Conservation (phyloP, 2,797 vertebrate genomes). For the Hypotaenidia philippensis region DNA sequence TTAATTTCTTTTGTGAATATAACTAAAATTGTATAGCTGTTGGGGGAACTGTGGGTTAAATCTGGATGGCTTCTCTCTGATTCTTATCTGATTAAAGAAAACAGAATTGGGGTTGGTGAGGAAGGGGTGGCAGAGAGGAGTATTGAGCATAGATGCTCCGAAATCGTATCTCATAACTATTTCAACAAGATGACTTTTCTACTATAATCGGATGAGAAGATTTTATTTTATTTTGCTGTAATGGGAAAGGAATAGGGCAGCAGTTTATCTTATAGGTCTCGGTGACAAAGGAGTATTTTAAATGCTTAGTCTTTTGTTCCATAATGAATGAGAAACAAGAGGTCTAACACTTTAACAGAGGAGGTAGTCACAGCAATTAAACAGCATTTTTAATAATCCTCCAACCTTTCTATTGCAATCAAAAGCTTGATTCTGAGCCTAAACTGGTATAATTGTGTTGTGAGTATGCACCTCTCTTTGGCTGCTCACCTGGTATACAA, state of each 20-base stretch:
- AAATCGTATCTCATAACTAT: not conserved
- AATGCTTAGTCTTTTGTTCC: constrained; percentile 27
- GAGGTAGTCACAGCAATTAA: constrained; percentile 6
- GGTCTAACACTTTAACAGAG: not conserved
- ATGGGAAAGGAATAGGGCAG: not conserved
- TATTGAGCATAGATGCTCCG: not conserved
- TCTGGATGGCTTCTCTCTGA: not conserved
- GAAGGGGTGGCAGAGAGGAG: not conserved
- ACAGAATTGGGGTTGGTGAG: not conserved
- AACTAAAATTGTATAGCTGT: not conserved
- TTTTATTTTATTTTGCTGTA: constrained; percentile 5
- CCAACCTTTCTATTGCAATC: constrained; percentile 2
- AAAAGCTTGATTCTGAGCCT: constrained; percentile 18
- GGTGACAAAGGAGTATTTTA: not conserved
- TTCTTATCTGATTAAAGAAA: not conserved
- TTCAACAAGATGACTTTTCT: not conserved
- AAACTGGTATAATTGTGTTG: not conserved
- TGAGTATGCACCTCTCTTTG: not conserved
- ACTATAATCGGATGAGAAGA: not conserved
- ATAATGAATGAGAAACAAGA: constrained; percentile 40
- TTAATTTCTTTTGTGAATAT: not conserved
- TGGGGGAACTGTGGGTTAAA: not conserved
- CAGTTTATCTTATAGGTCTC: not conserved
- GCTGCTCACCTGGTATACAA: not conserved
- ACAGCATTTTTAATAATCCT: constrained; percentile 47